Evolutionary conservation across 2,797 vertebrate genomes (phyloP).

Genomic region (Pagetopsis macropterus): DNA sequence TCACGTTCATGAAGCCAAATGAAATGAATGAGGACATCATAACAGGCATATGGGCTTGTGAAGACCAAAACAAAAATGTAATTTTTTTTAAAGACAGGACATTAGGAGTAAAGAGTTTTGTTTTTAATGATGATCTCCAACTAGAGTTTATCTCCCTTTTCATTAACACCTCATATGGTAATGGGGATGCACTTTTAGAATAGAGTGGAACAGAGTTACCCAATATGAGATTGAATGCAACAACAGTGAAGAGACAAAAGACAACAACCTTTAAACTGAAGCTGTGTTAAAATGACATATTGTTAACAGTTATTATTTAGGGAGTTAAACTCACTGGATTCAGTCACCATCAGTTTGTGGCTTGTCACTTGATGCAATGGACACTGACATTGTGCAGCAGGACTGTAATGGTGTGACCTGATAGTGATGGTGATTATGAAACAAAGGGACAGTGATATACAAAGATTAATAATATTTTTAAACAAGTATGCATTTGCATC

Average conservation of each 20-base stretch:
- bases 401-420: not conserved
- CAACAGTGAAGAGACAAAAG: not conserved
- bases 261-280: not conserved
- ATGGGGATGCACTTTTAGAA: not conserved
- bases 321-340: not conserved
- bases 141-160: not conserved
- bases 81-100: not conserved
- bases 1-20: not conserved
- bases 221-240: not conserved
- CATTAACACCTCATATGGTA: slow-evolving; percentile 7
- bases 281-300: not conserved
- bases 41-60: not conserved
- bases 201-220: no score
- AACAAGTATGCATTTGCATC: not conserved
- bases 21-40: not conserved
- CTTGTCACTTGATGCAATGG: not conserved
- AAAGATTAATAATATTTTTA: not conserved
- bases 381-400: not conserved
- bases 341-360: not conserved
- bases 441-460: not conserved
- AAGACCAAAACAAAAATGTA: not conserved
- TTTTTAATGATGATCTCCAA: slow-evolving; percentile 14
- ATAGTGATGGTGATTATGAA: not conserved
- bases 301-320: not conserved
- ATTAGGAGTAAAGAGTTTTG: not conserved